phyloP scores from a whole-genome alignment of 2,888 invertebrate species.

The Hemicrepidius hirtus region DNA sequence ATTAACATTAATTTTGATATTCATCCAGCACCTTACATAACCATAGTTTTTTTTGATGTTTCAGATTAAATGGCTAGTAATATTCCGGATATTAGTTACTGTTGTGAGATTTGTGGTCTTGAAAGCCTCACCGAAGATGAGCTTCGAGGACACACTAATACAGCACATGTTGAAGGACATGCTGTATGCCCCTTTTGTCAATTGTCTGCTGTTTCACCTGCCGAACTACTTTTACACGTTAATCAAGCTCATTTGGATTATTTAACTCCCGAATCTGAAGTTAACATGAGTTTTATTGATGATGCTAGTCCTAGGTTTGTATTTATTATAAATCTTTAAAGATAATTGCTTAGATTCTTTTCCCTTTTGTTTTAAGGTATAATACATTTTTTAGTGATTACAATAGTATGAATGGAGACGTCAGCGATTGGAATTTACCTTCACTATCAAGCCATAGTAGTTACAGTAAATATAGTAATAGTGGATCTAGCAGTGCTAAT shows the following conservation, averaged over 20 bases:
- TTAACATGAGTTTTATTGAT: constrained; percentile 84
- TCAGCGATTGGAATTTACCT: constrained; percentile 48
- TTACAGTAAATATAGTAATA: constrained; percentile 47
- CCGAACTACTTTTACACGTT: constrained; percentile 86
- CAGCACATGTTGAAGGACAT: constrained; percentile 86
- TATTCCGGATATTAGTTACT: constrained; percentile 76
- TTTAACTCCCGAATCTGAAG: constrained; percentile 85
- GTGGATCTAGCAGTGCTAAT: constrained; percentile 58
- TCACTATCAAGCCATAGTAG: constrained; percentile 52
- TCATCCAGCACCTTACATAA: background rate
- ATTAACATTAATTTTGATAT: background rate
- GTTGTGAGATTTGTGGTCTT: constrained; percentile 91
- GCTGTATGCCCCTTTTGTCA: constrained; percentile 90
- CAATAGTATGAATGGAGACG: constrained; percentile 59
- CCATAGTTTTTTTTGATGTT: constrained; percentile 7
- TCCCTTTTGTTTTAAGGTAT: constrained; percentile 2
- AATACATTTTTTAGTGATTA: constrained; percentile 62
- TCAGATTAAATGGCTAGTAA: constrained; percentile 72
- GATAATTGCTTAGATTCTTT: background rate
- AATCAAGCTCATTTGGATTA: constrained; percentile 90
- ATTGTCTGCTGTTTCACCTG: constrained; percentile 81
- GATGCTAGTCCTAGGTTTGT: constrained; percentile 74
- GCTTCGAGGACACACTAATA: constrained; percentile 85
- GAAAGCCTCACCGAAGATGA: constrained; percentile 87
- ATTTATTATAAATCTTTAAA: background rate